Base-by-base conservation (phyloP, 2,113 vertebrate species). In the Sardina pilchardus region DNA sequence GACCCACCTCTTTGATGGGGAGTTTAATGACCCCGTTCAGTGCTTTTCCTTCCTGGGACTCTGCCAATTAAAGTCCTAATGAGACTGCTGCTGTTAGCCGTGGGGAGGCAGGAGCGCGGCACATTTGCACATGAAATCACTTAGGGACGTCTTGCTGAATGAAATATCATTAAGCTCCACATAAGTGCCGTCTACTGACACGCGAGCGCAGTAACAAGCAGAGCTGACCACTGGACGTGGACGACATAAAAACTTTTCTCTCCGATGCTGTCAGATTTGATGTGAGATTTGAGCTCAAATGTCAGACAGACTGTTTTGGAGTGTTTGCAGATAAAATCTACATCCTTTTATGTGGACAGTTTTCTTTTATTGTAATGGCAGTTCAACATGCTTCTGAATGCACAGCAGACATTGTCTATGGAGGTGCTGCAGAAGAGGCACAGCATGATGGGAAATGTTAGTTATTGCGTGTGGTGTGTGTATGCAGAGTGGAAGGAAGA, bases 1-100 rank as follows among this genome's bases (percentile, higher is more conserved):
- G 89, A 88, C 88, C 89, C 86, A 90, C 92, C 89, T 92, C 91
- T 92, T 93, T 94, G 91, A 93, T 92, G 91, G 90, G 91, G 90
- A 87, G 88, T 91, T 92, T 92, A 92, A 93, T 85, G 85, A 91
- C 87, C 89, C 82, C 63, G 86, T 91, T 89, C 90, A 86, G 45
- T 26, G 90, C 85, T 87, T 89, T 89, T 85, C 89, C 85, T 43
- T 90, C 90, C 87, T 83, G 63, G 83, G 1, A 90, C 90, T 91
- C 89, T 89, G 89, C 91, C 92, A 90, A 93, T 90, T 89, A 78
- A 85, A 88, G 90, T 80, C 86, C 89, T 93, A 93, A 93, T 92
- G 93, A 94, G 92, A 92, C 89, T 84, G 85, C 53, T 85, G 83
- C 87, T 47, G 82, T 34, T 89, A 88, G 90, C 90, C 89, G 56